These are phyloP conservation scores for Tachina fera DNA, from an alignment of 2,888 invertebrate genomes.

Conservation along the genomic window DNA sequence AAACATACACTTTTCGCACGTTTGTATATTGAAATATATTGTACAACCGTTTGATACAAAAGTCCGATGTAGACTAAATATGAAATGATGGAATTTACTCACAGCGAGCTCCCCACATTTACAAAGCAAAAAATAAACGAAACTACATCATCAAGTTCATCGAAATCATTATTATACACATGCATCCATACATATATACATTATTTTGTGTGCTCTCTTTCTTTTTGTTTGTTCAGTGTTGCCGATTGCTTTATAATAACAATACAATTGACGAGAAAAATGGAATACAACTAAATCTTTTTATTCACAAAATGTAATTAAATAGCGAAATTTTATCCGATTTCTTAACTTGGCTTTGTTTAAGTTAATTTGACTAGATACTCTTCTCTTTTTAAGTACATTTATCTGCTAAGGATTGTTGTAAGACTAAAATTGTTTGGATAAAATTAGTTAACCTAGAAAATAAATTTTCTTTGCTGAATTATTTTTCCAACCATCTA, in stretches of 20 bases:
- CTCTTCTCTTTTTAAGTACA: too few species aligned
- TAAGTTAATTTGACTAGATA: too few species aligned
- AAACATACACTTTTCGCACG: constrained; percentile 27
- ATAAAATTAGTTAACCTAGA: too few species aligned
- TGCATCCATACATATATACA: background rate
- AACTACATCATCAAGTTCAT: constrained; percentile 70
- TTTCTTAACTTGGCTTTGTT: too few species aligned
- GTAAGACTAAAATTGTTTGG: too few species aligned
- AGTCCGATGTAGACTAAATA: constrained; percentile 79
- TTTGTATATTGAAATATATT: constrained; percentile 41
- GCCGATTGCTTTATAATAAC: background rate
- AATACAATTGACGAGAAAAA: too few species aligned
- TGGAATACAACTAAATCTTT: too few species aligned
- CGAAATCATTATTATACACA: constrained; percentile 51
- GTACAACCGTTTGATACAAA: constrained; percentile 78
- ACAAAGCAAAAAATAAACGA: constrained; percentile 38
- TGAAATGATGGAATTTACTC: constrained; percentile 72
- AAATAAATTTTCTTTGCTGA: too few species aligned
- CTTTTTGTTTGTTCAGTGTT: background rate
- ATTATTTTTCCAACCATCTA: too few species aligned
- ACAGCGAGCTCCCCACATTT: constrained; percentile 53
- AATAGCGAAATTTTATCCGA: too few species aligned
- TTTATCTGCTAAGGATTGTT: too few species aligned
- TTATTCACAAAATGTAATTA: too few species aligned
- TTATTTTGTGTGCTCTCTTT: constrained; percentile 13